phyloP scores from a whole-genome alignment of 2,797 vertebrate genomes.

The Artibeus jamaicensis region DNA sequence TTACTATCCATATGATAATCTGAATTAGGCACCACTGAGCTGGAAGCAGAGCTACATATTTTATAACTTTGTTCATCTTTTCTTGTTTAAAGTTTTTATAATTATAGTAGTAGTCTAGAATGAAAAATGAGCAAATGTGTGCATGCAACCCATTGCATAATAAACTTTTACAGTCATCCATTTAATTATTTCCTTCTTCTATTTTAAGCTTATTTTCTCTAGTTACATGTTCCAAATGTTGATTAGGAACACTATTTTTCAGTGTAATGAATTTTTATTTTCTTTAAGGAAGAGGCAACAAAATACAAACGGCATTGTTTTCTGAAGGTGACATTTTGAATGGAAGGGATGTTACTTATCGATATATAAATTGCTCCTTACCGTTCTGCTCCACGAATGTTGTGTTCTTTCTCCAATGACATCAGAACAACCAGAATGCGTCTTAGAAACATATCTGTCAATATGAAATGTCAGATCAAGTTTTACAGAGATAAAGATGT shows the following conservation, averaged over 20 bases:
- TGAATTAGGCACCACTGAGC: constrained; percentile 1
- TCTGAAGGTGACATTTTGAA: not conserved
- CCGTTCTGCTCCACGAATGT: not conserved
- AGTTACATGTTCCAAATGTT: not conserved
- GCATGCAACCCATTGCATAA: constrained; percentile 7
- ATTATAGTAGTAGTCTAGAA: not conserved
- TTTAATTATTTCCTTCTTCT: constrained; percentile 31
- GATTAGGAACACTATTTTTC: not conserved
- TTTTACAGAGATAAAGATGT: not conserved
- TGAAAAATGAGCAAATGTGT: constrained; percentile 30
- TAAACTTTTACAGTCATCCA: constrained; percentile 38
- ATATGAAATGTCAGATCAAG: not conserved
- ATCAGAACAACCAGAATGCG: not conserved
- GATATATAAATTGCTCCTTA: not conserved
- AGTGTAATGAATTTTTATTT: constrained; percentile 1
- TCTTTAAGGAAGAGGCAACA: not conserved
- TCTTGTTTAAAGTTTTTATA: constrained; percentile 7
- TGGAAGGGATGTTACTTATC: not conserved
- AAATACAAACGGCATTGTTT: not conserved
- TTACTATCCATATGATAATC: constrained; percentile 25
- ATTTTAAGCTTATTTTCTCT: constrained; percentile 25
- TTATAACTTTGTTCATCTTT: constrained; percentile 7
- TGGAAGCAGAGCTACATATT: not conserved
- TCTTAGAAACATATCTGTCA: not conserved
- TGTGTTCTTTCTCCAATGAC: not conserved